A percentile compares a stretch with the other conserved stretches of the same genome.
Evolutionary conservation across 35 echinoderm and acorn worm species (phyloP).

Genomic region (Hemicentrotus pulcherrimus): DNA sequence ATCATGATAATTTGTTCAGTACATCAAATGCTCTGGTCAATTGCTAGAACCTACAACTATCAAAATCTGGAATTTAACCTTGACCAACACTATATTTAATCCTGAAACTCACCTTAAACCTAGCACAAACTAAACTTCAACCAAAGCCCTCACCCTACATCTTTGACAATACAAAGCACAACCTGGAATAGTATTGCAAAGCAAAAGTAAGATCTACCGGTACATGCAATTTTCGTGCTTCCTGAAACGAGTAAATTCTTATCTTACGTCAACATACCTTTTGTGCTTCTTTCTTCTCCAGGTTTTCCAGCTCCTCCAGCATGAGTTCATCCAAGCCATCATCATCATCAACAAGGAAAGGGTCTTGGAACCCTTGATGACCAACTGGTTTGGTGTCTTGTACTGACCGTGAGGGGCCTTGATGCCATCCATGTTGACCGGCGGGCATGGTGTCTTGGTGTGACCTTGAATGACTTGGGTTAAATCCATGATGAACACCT

Average conservation of each 20-base stretch:
- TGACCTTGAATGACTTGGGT: neutral
- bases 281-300: neutral
- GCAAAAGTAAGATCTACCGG: no score
- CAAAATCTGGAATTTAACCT: neutral
- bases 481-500: neutral
- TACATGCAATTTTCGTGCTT: no score
- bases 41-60: no score
- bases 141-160: no score
- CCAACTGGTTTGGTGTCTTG: neutral
- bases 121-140: no score
- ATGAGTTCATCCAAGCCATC: conserved; percentile 30
- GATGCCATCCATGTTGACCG: neutral
- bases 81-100: neutral
- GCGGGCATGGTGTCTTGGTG: neutral
- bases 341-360: conserved; percentile 17
- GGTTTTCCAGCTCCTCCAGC: conserved; percentile 20
- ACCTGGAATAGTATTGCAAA: no score
- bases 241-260: no score
- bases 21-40: no score
- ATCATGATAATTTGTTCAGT: no score
- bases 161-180: no score
- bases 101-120: neutral
- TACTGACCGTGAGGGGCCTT: neutral
- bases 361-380: neutral
- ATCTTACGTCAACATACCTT: neutral